phyloP scores from a whole-genome alignment of 2,888 invertebrate species.

The Drosophila mercatorum region DNA sequence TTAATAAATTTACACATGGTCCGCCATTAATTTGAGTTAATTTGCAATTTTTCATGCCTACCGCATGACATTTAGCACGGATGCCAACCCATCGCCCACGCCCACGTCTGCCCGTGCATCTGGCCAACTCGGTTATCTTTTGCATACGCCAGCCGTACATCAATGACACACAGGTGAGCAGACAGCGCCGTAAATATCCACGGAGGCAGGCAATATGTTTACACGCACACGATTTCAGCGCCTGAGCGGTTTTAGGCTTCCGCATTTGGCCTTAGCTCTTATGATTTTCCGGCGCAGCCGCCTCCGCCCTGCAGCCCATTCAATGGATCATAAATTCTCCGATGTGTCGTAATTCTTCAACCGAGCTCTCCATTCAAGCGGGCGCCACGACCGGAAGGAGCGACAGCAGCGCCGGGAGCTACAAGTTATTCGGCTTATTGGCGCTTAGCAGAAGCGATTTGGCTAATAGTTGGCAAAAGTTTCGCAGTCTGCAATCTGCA shows the following conservation, averaged over 20 bases:
- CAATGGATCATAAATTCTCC: slow-evolving; percentile 76
- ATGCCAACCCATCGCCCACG: not conserved
- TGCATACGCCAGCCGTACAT: slow-evolving; percentile 66
- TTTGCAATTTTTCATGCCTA: slow-evolving; percentile 76
- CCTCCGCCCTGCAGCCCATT: slow-evolving; percentile 31
- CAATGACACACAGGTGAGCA: slow-evolving; percentile 67
- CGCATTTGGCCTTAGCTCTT: slow-evolving; percentile 13
- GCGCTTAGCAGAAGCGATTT: slow-evolving; percentile 61
- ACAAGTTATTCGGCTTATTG: slow-evolving; percentile 72
- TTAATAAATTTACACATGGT: slow-evolving; percentile 75
- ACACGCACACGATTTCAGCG: slow-evolving; percentile 72
- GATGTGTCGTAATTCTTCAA: slow-evolving; percentile 66
- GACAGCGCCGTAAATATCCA: slow-evolving; percentile 68
- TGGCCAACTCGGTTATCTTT: slow-evolving; percentile 42
- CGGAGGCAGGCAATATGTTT: slow-evolving; percentile 74
- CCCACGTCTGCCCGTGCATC: not conserved
- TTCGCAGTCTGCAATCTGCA: slow-evolving; percentile 36
- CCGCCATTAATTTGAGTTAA: slow-evolving; percentile 77
- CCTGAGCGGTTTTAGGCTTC: slow-evolving; percentile 54
- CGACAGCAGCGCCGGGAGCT: slow-evolving; percentile 31
- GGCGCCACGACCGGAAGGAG: not conserved
- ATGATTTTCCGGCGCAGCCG: slow-evolving; percentile 34
- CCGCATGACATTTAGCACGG: slow-evolving; percentile 54
- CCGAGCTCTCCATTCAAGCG: slow-evolving; percentile 17
- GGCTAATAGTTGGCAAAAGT: slow-evolving; percentile 74